Base-by-base conservation (phyloP, 2,888 invertebrate species). In the Caenorhabditis auriculariae region DNA sequence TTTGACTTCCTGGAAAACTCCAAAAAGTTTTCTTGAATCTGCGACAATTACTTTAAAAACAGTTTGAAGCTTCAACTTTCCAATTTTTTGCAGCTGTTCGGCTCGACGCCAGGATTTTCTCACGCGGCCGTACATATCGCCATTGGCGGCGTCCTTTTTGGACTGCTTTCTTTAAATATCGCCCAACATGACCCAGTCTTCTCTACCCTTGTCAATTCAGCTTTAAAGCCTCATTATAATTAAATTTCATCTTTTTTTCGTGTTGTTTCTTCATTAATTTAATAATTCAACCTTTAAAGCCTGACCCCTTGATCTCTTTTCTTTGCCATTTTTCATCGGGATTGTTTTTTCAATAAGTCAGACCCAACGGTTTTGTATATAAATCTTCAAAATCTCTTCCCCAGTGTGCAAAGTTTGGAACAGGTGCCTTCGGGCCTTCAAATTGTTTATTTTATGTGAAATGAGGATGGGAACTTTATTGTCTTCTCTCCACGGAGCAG, bases 131-230 rank as follows among this genome's bases (percentile, higher is more conserved):
- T 74, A 9, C 78, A 80, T 54, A 38, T 80, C 3, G 66, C 72
- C 7, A 69, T 80, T 21, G 80, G 80, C 24, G 72, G 49, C 7
- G 67, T 78, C 1, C 59, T 72, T 28, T 64, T 78, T 37, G 19
- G 69, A 1, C 26, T 72, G 4, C 49, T 75, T 15, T 21, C 54
- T 7, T 19, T 56, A 12, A 61, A 65, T 37, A 66, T 71, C 7
- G 53, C 42, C 7, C 65, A 69, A 42, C 38, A 66, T 17, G 66
- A 66, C 45, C 51, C 42, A 23, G 48, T 60, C 2, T 55, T 66
- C 29, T n/a, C 32, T 1, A 12, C 9, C 3, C 29, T 66, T 2
- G 45, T 63, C 23, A 42, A 58, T 21, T 46, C 43, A 3, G 27
- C 49, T n/a, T 32, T 46, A 7, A 60, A 49, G 23, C 38, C 39